A percentile compares a stretch with the other conserved stretches of the same genome.
Evolutionary conservation across 2,113 vertebrate species (phyloP).

Genomic region (Pterocles orientalis): DNA sequence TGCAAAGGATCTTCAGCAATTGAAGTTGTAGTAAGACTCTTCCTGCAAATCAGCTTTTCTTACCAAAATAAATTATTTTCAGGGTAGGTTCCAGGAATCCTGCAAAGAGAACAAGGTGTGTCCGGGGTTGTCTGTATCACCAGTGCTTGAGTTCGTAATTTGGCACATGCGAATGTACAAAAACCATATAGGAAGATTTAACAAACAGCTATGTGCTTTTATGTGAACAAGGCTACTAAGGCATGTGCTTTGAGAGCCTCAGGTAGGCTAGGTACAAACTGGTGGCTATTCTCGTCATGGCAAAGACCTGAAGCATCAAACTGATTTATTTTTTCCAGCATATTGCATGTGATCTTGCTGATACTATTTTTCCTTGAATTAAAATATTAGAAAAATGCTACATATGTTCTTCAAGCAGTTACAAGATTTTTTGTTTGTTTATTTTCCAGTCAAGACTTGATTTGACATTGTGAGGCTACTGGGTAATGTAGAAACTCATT

Average conservation of each 20-base stretch:
- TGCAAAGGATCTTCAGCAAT: neutral
- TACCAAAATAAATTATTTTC: slow-evolving; percentile 17
- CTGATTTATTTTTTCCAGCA: slow-evolving; percentile 63
- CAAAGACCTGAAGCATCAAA: slow-evolving; percentile 29
- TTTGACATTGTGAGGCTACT: slow-evolving; percentile 28
- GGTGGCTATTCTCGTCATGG: slow-evolving; percentile 36
- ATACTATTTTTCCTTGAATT: slow-evolving; percentile 53
- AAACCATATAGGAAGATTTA: neutral
- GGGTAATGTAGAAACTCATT: slow-evolving; percentile 59
- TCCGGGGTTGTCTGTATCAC: neutral
- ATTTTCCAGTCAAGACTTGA: neutral
- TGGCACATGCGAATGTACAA: neutral
- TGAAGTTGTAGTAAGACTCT: neutral
- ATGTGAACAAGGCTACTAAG: neutral
- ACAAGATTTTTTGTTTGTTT: neutral
- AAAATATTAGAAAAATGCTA: slow-evolving; percentile 29
- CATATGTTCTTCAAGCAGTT: neutral
- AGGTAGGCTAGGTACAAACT: neutral
- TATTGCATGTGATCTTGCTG: slow-evolving; percentile 33
- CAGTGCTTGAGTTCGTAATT: neutral
- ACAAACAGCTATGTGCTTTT: neutral
- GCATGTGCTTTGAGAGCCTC: neutral
- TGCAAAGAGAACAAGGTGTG: neutral
- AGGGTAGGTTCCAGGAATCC: neutral
- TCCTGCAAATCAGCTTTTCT: slow-evolving; percentile 10